These are phyloP conservation scores for Morinoia aosen DNA, from an alignment of 2,888 invertebrate species.

Conservation along the genomic window DNA sequence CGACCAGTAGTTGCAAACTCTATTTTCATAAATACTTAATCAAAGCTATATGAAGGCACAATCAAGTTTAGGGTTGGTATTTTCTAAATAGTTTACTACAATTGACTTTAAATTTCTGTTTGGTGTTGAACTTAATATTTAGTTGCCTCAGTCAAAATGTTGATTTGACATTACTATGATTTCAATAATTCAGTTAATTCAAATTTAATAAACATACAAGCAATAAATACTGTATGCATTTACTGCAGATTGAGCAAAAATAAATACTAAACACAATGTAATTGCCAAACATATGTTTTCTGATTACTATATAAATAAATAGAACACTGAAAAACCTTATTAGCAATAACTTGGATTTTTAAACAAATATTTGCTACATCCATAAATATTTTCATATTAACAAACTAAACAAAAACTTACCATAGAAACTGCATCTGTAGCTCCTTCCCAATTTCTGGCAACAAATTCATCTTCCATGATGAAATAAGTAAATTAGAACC, in stretches of 20 bases:
- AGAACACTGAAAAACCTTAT: no score
- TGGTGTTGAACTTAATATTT: no score
- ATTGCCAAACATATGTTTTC: not conserved
- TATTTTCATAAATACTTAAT: no score
- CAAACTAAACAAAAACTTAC: conserved; percentile 49
- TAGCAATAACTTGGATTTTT: not conserved
- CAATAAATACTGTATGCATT: not conserved
- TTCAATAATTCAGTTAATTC: no score
- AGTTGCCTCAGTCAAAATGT: no score
- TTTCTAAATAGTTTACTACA: no score
- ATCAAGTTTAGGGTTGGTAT: no score
- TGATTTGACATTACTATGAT: no score
- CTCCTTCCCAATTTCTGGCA: conserved; percentile 64
- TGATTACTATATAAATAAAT: not conserved
- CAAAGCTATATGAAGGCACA: no score
- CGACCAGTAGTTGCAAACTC: no score
- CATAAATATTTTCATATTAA: not conserved
- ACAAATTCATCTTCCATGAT: conserved; percentile 67
- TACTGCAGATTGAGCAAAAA: not conserved
- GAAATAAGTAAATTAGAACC: not conserved
- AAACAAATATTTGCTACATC: not conserved
- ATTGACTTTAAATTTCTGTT: no score
- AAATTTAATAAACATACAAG: not conserved
- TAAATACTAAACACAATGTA: not conserved
- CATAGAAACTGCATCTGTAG: conserved; percentile 61